Conservation (phyloP, 2,113 vertebrate species). For the Ageneiosus marmoratus region DNA sequence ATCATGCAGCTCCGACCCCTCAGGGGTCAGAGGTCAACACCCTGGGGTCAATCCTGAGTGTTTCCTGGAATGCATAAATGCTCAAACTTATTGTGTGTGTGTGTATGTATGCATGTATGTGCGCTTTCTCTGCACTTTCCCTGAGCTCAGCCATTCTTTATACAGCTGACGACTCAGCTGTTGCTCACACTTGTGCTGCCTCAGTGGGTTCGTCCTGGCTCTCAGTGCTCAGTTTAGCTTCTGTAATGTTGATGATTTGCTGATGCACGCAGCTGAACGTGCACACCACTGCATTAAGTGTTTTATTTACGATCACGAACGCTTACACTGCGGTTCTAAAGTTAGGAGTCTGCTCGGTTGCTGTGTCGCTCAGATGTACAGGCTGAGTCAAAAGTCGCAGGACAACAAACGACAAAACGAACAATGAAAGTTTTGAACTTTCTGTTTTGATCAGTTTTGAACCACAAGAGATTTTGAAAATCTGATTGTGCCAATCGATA, state of each 20-base stretch:
- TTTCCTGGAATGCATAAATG: constrained; percentile 7
- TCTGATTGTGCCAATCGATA: too few relatives aligned
- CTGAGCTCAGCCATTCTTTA: constrained; percentile 69
- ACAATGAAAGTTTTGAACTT: too few relatives aligned
- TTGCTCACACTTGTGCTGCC: constrained; percentile 66
- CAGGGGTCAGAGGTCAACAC: constrained; percentile 36
- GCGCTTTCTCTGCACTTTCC: constrained; percentile 64
- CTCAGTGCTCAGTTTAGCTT: constrained; percentile 42
- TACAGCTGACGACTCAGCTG: constrained; percentile 74
- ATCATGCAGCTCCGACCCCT: constrained; percentile 21
- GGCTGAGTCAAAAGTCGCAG: too few relatives aligned
- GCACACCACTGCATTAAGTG: background rate
- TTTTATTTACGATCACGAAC: background rate
- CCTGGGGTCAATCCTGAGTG: constrained; percentile 28
- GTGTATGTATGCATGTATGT: background rate
- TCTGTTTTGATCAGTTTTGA: too few relatives aligned
- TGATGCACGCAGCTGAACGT: constrained; percentile 44
- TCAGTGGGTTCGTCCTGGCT: constrained; percentile 61
- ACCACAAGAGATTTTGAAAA: too few relatives aligned
- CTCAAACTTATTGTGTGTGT: background rate
- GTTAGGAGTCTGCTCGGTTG: too few relatives aligned
- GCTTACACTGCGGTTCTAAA: background rate
- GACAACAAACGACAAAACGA: too few relatives aligned
- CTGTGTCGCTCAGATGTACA: background rate
- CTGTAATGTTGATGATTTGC: constrained; percentile 64